Evolutionary conservation across 2,888 invertebrate genomes (phyloP), one percentile per base, ranked within the genome.

Genomic region (Pharmacophagus antenor): DNA sequence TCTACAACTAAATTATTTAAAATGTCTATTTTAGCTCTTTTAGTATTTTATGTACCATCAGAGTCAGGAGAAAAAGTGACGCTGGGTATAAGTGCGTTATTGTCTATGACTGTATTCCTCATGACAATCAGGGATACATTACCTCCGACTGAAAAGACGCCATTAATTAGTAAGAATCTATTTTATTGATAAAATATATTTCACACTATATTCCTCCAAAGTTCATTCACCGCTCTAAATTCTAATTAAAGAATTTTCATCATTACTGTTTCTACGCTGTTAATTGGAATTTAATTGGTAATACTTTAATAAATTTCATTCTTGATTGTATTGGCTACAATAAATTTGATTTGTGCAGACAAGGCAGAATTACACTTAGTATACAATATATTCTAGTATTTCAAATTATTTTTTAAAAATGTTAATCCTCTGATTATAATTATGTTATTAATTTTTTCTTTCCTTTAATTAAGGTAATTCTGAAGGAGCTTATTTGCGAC

Each of bases 51-150:
- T 92, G 96, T 96, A 72, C 96, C 96, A 23, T 95, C 95, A 47
- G 96, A 96, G 77, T 95, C 95, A 3, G 96, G 96, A 0, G 96
- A 96, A 80, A 96, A 96, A 83, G 96, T 96, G 63, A 96, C 96
- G 1, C 90, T 96, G 22, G 96, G 96, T 22, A 96, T 96, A 73
- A 96, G 96, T 70, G 96, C 96, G 4, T 92, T 96, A n/a, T 92
- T 96, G 15, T 96, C 96, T 21, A 96, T 96, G 94, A 96, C 96
- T 0, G 96, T 96, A 37, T 96, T 96, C 82, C 92, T 96, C 65
- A 96, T 96, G 96, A 95, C 96, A 48, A 96, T 96, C 59, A 91
- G 96, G 64, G 96, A 96, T 76, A 96, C 95, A 17, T 87, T 96
- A 68, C 96, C 96, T 15, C 96, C 96, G 0, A 96, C 96, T 0